Evolutionary conservation across 2,888 invertebrate genomes (phyloP).

Genomic region (Electrophaes corylata): DNA sequence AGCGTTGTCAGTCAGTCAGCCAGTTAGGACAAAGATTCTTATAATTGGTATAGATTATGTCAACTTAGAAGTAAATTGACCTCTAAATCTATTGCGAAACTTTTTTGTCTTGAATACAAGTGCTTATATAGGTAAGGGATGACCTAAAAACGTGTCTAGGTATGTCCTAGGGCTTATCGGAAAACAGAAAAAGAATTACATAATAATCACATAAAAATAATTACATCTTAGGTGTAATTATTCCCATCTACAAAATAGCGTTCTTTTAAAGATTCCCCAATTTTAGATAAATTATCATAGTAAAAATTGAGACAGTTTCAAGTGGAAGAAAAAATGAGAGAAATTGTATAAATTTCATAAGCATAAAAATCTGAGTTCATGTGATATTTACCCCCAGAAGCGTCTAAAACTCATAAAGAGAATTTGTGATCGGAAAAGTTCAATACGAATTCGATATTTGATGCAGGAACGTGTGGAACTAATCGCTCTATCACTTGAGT

Average conservation of each 20-base stretch:
- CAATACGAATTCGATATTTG: conserved; percentile 30
- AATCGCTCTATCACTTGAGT: conserved; percentile 34
- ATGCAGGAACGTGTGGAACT: conserved; percentile 37
- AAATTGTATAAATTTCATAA: conserved; percentile 11
- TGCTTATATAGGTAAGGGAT: too few relatives aligned
- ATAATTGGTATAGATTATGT: too few relatives aligned
- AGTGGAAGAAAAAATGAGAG: neutral
- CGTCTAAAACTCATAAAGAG: conserved; percentile 13
- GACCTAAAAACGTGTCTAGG: too few relatives aligned
- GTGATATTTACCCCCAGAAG: conserved; percentile 16
- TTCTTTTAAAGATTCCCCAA: neutral
- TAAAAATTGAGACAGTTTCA: neutral
- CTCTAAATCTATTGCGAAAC: too few relatives aligned
- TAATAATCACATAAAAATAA: too few relatives aligned
- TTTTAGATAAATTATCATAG: neutral
- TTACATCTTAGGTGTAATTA: too few relatives aligned
- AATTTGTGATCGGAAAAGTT: conserved; percentile 37
- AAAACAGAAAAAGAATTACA: too few relatives aligned
- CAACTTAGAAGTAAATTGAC: too few relatives aligned
- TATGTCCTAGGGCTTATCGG: too few relatives aligned
- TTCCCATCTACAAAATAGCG: neutral
- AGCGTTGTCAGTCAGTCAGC: too few relatives aligned
- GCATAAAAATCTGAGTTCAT: conserved; percentile 26
- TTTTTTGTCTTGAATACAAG: too few relatives aligned
- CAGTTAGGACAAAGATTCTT: too few relatives aligned